Evolutionary conservation across 53 echinoderm and acorn worm genomes (phyloP).

Genomic region (Astropecten irregularis): DNA sequence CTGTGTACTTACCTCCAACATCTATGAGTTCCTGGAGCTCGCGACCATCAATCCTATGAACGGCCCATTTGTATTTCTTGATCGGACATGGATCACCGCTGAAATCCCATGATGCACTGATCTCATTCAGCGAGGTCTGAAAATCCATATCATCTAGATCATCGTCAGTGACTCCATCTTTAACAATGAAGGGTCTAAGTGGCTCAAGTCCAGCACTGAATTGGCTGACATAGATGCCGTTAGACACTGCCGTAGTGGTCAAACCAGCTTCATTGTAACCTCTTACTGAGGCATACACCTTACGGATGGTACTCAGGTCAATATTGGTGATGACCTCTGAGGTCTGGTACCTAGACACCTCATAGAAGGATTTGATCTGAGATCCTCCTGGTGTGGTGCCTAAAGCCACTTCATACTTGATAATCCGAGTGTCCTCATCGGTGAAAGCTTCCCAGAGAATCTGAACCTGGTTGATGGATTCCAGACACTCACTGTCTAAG

Average conservation of each 20-base stretch:
- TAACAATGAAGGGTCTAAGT: conserved; percentile 34
- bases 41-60: conserved; percentile 52
- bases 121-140: conserved; percentile 19
- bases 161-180: conserved; percentile 30
- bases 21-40: conserved; percentile 52
- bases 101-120: conserved; percentile 63
- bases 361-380: conserved; percentile 25
- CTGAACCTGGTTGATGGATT: conserved; percentile 22
- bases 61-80: conserved; percentile 54
- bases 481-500: conserved; percentile 44
- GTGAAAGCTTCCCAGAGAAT: conserved; percentile 50
- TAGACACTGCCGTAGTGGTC: conserved; percentile 43
- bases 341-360: neutral
- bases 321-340: conserved; percentile 26
- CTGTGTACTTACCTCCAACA: conserved; percentile 30
- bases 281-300: conserved; percentile 45
- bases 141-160: conserved; percentile 41
- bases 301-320: conserved; percentile 1
- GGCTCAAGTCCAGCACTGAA: conserved; percentile 53
- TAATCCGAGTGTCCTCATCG: conserved; percentile 48
- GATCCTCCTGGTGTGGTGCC: conserved; percentile 59
- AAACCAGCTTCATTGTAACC: conserved; percentile 64
- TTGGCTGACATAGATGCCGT: conserved; percentile 59
- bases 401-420: conserved; percentile 50
- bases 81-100: conserved; percentile 72